These are phyloP conservation scores for Polypterus bichir DNA, from an alignment of 2,113 vertebrate species.

Conservation along the genomic window DNA sequence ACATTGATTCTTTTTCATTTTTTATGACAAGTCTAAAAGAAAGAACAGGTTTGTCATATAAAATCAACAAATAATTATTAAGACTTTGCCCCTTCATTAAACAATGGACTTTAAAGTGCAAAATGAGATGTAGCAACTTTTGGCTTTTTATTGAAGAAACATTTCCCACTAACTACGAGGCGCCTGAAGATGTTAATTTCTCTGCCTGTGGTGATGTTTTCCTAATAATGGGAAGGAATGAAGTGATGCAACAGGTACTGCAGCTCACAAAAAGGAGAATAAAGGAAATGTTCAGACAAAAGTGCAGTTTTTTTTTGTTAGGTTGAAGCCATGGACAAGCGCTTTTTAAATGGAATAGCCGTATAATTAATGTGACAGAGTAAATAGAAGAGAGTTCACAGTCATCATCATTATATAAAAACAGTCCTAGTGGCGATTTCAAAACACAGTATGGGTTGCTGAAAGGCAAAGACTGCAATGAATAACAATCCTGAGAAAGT, in stretches of 20 bases:
- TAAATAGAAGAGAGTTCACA: slow-evolving; percentile 7
- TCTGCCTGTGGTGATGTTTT: too few relatives aligned
- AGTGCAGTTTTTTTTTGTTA: slow-evolving; percentile 26
- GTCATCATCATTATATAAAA: slow-evolving; percentile 30
- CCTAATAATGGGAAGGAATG: slow-evolving; percentile 23
- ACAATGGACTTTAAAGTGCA: too few relatives aligned
- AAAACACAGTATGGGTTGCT: slow-evolving; percentile 11
- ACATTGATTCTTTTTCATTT: too few relatives aligned
- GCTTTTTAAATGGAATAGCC: slow-evolving; percentile 29
- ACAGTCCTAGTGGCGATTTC: slow-evolving; percentile 27
- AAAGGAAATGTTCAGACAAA: slow-evolving; percentile 26
- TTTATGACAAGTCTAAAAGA: too few relatives aligned
- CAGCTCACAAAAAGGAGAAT: slow-evolving; percentile 25
- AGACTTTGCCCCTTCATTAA: too few relatives aligned
- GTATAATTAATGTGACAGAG: slow-evolving; percentile 41
- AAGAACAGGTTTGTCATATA: too few relatives aligned
- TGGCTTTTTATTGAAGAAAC: too few relatives aligned
- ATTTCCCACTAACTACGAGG: too few relatives aligned
- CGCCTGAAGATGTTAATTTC: too few relatives aligned
- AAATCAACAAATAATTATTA: too few relatives aligned
- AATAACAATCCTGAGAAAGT: slow-evolving; percentile 20
- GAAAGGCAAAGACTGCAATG: slow-evolving; percentile 25
- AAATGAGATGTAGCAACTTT: too few relatives aligned
- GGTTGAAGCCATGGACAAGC: slow-evolving; percentile 23
- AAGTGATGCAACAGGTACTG: slow-evolving; percentile 34